Evolutionary conservation across 2,888 invertebrate genomes (phyloP), one percentile per base, ranked within the genome.

Genomic region (Campoplex nolae): DNA sequence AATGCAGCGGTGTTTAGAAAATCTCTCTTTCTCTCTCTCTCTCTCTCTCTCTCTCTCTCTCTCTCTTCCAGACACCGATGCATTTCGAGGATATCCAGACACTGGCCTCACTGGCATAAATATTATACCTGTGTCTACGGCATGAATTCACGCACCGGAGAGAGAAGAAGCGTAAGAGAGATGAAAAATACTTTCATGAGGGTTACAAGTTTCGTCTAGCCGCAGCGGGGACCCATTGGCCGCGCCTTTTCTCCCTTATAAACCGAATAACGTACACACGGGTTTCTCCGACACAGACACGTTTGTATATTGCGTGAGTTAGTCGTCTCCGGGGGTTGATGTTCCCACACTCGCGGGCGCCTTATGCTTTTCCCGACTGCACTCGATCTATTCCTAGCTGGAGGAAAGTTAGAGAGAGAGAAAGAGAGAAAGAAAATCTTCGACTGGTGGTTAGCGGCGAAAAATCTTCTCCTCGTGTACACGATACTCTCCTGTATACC

Each of bases 311-410:
- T 84, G 62, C 84, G 77, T 56, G 84, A 48, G 42, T 45, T 74
- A 54, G 58, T 42, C 67, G 56, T 75, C 82, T 75, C 45, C 77
- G 79, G 78, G 87, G 87, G 82, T 87, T 87, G 80, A 68, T 73
- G 84, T 87, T 87, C 87, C 87, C 87, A 87, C 87, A 87, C 87
- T 87, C 87, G 45, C 54, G 86, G 58, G 81, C 86, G 78, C 86
- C 81, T 82, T 38, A 76, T 74, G 77, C 82, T 56, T 82, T 82
- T 75, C 32, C 74, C 78, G 68, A 45, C 74, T 38, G 11, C 11
- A 45, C 45, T 45, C 67, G 70, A 65, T 74, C 62, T 79, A 56
- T 82, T 65, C 23, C 28, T 3, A 48, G 16, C 13, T 23, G 23
- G 23, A 45, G 32, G 32, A 38, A 54, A 74, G 45, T 8, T 23